These are phyloP conservation scores for Otis tarda DNA, from an alignment of 2,113 vertebrate species.

Conservation along the genomic window DNA sequence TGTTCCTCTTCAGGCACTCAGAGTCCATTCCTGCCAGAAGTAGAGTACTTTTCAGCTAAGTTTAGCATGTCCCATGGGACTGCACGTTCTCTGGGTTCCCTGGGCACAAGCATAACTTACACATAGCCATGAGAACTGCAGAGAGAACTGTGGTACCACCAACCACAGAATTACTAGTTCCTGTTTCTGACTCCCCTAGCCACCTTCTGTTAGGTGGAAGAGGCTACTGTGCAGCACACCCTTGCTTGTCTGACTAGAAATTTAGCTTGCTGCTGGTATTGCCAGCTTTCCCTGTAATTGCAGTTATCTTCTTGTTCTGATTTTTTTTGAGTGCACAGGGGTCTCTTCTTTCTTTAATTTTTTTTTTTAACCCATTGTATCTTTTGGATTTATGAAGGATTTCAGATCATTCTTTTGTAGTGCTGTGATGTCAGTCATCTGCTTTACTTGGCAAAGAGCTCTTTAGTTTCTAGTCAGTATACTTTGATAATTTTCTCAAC, in stretches of 20 bases:
- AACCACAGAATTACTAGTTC: neutral
- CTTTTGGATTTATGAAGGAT: neutral
- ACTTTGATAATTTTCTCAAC: neutral
- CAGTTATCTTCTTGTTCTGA: neutral
- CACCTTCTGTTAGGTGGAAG: neutral
- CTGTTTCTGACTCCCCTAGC: neutral
- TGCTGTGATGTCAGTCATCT: neutral
- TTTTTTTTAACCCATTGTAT: neutral
- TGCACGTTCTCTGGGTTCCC: neutral
- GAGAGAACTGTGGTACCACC: neutral
- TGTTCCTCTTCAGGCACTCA: neutral
- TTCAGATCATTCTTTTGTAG: neutral
- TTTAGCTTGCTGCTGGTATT: neutral
- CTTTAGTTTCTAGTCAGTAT: neutral
- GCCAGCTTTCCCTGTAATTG: neutral
- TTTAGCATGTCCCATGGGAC: neutral
- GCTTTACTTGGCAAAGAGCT: neutral
- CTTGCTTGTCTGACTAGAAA: neutral
- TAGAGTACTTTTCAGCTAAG: neutral
- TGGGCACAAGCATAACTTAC: neutral
- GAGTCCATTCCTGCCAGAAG: neutral
- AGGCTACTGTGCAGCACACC: neutral
- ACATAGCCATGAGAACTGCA: accelerated
- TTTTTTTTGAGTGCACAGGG: neutral
- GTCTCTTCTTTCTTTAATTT: neutral